Evolutionary conservation across 2,797 vertebrate species (phyloP).

Genomic region (Limosa lapponica): DNA sequence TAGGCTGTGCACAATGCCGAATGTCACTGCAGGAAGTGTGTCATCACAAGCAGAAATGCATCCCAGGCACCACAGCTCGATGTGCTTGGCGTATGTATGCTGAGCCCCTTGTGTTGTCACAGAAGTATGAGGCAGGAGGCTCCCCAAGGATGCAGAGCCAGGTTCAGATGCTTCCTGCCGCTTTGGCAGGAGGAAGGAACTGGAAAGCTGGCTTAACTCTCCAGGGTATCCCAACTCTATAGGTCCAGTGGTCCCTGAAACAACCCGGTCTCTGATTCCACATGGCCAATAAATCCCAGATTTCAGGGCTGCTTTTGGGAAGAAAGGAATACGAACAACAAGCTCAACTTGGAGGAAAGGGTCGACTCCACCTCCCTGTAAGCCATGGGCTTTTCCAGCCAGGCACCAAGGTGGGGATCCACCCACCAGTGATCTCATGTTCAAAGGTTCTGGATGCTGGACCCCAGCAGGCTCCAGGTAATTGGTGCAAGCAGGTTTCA

Average conservation of each 20-base stretch:
- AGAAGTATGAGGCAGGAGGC: neutral
- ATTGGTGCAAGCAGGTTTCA: neutral
- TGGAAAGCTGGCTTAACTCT: neutral
- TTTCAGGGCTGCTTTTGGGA: neutral
- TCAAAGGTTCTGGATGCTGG: neutral
- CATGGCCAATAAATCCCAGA: neutral
- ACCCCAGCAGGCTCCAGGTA: neutral
- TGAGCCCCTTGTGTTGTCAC: neutral
- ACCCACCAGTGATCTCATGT: rapidly evolving
- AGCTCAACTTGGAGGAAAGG: neutral
- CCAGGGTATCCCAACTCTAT: neutral
- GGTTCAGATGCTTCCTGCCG: rapidly evolving
- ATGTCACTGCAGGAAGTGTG: rapidly evolving
- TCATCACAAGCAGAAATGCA: rapidly evolving
- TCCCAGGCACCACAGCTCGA: rapidly evolving
- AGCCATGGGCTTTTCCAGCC: neutral
- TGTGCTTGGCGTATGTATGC: rapidly evolving
- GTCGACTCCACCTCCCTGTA: neutral
- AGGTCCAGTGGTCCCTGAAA: neutral
- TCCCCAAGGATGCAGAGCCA: neutral
- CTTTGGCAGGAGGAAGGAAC: neutral
- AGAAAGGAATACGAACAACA: rapidly evolving
- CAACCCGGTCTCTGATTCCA: rapidly evolving
- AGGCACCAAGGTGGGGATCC: too few relatives aligned
- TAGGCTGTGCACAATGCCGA: rapidly evolving